Evolutionary conservation across 2,797 vertebrate genomes (phyloP).

Genomic region (Enteromius mattozi): DNA sequence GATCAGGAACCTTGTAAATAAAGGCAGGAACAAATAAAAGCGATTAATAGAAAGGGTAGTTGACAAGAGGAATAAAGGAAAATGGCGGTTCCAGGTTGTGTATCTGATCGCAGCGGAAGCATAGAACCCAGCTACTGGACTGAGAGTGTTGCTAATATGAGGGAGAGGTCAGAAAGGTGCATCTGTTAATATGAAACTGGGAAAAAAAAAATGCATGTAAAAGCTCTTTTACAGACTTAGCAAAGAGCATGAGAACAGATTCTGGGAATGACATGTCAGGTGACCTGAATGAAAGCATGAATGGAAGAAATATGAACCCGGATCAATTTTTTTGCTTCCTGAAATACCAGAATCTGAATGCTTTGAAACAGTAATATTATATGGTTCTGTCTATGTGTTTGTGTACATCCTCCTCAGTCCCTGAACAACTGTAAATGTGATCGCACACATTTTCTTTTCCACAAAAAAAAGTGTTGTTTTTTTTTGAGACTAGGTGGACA

Average conservation of each 20-base stretch:
- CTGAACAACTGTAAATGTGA: slow-evolving; percentile 22
- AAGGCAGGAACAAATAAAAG: not conserved
- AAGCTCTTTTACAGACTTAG: slow-evolving; percentile 16
- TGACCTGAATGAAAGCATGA: slow-evolving; percentile 36
- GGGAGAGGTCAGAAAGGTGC: slow-evolving; percentile 39
- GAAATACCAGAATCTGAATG: slow-evolving; percentile 38
- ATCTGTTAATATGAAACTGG: slow-evolving; percentile 16
- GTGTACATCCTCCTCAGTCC: slow-evolving; percentile 47
- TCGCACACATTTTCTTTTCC: not conserved
- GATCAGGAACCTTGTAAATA: not conserved
- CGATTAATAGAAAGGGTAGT: not conserved
- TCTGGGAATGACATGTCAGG: slow-evolving; percentile 22
- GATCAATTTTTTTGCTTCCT: slow-evolving; percentile 33
- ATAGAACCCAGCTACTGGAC: not conserved
- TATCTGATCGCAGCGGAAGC: slow-evolving; percentile 6
- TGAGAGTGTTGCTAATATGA: slow-evolving; percentile 32
- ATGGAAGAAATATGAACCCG: slow-evolving; percentile 35
- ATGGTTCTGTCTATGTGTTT: slow-evolving; percentile 45
- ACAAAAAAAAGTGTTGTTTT: not conserved
- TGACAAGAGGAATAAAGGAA: not conserved
- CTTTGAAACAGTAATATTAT: slow-evolving; percentile 43
- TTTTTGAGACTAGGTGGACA: not conserved
- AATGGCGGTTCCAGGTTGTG: not conserved
- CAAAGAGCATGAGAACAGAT: slow-evolving; percentile 31
- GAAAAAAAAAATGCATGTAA: slow-evolving; percentile 38